Conservation (phyloP, 2,113 vertebrate species). For the Holacanthus passer region DNA sequence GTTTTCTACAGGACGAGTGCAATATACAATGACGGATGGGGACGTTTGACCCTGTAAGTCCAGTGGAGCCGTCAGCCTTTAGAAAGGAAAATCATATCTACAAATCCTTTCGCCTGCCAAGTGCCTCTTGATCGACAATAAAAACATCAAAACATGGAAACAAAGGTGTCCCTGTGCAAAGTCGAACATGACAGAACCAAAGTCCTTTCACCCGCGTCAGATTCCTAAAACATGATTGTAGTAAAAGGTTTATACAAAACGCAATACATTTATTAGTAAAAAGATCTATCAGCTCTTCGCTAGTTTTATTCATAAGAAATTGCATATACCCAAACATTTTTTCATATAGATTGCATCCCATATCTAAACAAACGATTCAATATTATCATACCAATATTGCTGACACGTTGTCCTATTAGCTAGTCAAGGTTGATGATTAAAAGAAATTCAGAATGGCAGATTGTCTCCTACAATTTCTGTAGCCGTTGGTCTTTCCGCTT, state of each 20-base stretch:
- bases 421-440: conserved; percentile 69
- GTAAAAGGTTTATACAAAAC: conserved; percentile 88
- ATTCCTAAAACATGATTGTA: conserved; percentile 83
- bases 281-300: conserved; percentile 81
- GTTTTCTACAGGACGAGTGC: conserved; percentile 63
- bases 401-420: conserved; percentile 78
- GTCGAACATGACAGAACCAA: conserved; percentile 79
- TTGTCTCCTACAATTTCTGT: conserved; percentile 80
- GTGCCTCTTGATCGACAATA: conserved; percentile 89
- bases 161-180: conserved; percentile 86
- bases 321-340: conserved; percentile 87
- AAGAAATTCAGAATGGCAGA: conserved; percentile 78
- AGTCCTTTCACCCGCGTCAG: conserved; percentile 75
- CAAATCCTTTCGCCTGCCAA: conserved; percentile 87
- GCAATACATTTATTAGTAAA: conserved; percentile 85
- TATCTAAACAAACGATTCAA: conserved; percentile 80
- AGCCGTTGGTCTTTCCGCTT: conserved; percentile 57
- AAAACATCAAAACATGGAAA: conserved; percentile 98
- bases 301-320: conserved; percentile 85
- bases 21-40: conserved; percentile 87
- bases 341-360: conserved; percentile 82
- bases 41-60: conserved; percentile 99
- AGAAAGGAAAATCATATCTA: conserved; percentile 89
- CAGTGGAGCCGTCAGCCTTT: conserved; percentile 91
- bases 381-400: conserved; percentile 83